Evolutionary conservation across 2,113 vertebrate genomes (phyloP).

Genomic region (Craseonycteris thonglongyai): DNA sequence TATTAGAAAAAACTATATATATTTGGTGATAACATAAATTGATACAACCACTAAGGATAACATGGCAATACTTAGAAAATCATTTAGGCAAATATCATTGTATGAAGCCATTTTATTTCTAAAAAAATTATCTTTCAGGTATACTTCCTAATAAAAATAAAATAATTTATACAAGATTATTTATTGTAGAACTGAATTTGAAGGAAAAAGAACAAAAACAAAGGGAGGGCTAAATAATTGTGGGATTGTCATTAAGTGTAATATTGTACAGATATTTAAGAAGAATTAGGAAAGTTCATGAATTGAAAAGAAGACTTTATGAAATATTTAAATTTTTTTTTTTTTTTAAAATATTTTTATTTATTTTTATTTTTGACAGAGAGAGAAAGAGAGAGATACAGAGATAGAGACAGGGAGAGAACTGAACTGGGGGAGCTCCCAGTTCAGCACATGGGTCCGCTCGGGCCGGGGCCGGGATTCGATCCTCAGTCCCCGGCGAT

Average conservation of each 20-base stretch:
- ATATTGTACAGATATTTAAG: not conserved
- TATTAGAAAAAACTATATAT: not conserved
- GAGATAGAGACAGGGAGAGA: too few species aligned
- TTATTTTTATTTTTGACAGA: too few species aligned
- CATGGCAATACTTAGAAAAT: not conserved
- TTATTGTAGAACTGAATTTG: not conserved
- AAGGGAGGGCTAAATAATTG: not conserved
- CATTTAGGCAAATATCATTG: not conserved
- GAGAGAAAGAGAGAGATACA: too few species aligned
- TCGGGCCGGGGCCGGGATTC: too few species aligned
- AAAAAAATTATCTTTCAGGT: not conserved
- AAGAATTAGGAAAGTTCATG: not conserved
- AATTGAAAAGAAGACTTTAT: not conserved
- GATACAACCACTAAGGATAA: not conserved
- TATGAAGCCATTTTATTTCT: not conserved
- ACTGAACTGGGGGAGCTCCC: too few species aligned
- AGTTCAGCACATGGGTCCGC: too few species aligned
- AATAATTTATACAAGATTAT: not conserved
- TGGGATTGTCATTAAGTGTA: not conserved
- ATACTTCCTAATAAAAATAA: not conserved
- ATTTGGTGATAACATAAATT: not conserved
- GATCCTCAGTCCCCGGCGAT: too few species aligned
- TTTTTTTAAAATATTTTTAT: too few species aligned
- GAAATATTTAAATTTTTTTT: not conserved
- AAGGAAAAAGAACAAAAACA: not conserved